Evolutionary conservation across 2,888 invertebrate genomes (phyloP).

Genomic region (Horisme vitalbata): DNA sequence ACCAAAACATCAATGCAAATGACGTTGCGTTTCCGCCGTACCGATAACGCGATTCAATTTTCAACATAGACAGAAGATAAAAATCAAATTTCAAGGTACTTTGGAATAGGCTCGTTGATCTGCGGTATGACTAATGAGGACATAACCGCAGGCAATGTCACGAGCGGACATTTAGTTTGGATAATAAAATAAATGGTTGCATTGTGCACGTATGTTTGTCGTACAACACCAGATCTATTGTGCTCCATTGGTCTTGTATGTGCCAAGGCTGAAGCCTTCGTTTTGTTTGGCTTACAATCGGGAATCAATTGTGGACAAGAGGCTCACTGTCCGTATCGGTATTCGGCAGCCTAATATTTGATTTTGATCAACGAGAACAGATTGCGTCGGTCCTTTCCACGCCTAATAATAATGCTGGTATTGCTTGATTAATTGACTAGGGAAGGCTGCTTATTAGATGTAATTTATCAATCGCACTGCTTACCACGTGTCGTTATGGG

Average conservation of each 20-base stretch:
- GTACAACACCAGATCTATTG: conserved; percentile 42
- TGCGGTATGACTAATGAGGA: conserved; percentile 23
- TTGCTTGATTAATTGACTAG: conserved; percentile 11
- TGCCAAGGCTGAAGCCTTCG: conserved; percentile 62
- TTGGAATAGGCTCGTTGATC: too few relatives aligned
- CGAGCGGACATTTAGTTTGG: conserved; percentile 19
- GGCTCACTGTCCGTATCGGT: conserved; percentile 18
- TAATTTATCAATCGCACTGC: conserved; percentile 8
- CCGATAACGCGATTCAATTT: conserved; percentile 6
- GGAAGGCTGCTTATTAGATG: conserved; percentile 10
- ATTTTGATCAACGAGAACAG: conserved; percentile 5
- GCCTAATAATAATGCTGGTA: conserved; percentile 5
- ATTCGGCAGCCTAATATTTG: conserved; percentile 6
- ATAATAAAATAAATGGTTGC: conserved; percentile 26
- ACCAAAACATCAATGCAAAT: conserved; percentile 10
- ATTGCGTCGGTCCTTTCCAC: conserved; percentile 8
- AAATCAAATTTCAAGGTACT: conserved; percentile 1
- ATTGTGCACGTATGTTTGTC: conserved; percentile 16
- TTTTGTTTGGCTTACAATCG: conserved; percentile 50
- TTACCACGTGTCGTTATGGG: neutral
- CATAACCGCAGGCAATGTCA: conserved; percentile 20
- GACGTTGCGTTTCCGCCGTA: conserved; percentile 11
- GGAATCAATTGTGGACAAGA: conserved; percentile 46
- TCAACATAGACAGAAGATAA: conserved; percentile 9
- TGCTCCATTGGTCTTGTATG: conserved; percentile 50